These are phyloP conservation scores for Calliphora vicina DNA, from an alignment of 1,140 invertebrate genomes.

Conservation along the genomic window DNA sequence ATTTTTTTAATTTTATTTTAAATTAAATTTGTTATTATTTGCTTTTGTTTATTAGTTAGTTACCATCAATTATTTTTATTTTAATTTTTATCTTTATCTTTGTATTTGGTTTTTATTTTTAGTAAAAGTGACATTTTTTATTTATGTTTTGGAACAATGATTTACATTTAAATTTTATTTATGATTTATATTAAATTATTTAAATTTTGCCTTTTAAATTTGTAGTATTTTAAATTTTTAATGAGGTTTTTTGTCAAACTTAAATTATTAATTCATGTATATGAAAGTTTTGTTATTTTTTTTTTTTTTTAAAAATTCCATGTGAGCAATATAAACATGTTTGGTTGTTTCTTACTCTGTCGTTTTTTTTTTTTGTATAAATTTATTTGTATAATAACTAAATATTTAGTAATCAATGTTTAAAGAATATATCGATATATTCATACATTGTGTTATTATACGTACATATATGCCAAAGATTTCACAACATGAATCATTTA, in stretches of 20 bases:
- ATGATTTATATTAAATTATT: slow-evolving; percentile 20
- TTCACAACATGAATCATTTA: too few relatives aligned
- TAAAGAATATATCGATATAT: too few relatives aligned
- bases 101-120: slow-evolving; percentile 37
- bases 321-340: neutral
- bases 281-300: neutral
- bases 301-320: neutral
- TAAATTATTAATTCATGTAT: slow-evolving; percentile 6
- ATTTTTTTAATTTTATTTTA: slow-evolving; percentile 41
- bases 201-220: slow-evolving; percentile 17
- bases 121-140: slow-evolving; percentile 31
- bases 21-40: slow-evolving; percentile 41
- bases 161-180: slow-evolving; percentile 31
- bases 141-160: slow-evolving; percentile 32
- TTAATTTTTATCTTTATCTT: slow-evolving; percentile 34
- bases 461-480: too few relatives aligned
- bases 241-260: slow-evolving; percentile 24
- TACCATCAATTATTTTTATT: slow-evolving; percentile 37
- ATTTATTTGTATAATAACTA: too few relatives aligned
- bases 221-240: neutral
- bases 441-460: too few relatives aligned
- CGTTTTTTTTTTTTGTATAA: too few relatives aligned
- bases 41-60: slow-evolving; percentile 38
- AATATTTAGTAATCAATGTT: too few relatives aligned
- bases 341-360: neutral